Evolutionary conservation across 2,113 vertebrate species (phyloP).

Genomic region (Chiloscyllium plagiosum): DNA sequence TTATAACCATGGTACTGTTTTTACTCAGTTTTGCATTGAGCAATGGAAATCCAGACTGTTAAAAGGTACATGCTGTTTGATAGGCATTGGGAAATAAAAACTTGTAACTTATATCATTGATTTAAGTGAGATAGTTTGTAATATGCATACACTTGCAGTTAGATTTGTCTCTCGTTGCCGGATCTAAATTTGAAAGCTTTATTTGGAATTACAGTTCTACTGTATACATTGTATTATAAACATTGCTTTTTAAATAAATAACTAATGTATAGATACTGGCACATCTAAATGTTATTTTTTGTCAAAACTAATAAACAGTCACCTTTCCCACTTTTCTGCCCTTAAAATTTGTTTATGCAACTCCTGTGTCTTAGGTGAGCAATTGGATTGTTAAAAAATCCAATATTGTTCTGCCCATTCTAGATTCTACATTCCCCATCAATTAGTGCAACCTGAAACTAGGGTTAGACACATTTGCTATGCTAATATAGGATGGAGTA

Average conservation of each 20-base stretch:
- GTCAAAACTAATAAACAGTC: background rate
- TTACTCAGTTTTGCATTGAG: background rate
- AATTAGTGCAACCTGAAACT: background rate
- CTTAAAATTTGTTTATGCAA: background rate
- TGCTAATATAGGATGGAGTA: background rate
- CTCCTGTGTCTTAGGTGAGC: background rate
- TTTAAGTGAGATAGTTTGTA: background rate
- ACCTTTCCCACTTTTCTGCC: background rate
- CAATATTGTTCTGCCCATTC: background rate
- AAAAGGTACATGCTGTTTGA: background rate
- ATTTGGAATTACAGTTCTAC: conserved; percentile 76
- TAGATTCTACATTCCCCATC: background rate
- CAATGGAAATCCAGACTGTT: background rate
- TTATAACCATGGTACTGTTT: background rate
- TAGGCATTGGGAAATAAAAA: background rate
- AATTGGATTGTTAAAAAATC: background rate
- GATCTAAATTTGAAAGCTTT: conserved; percentile 69
- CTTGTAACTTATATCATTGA: background rate
- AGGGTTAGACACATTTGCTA: background rate
- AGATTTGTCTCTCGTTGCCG: conserved; percentile 42
- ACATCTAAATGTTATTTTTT: background rate
- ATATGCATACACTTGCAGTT: background rate
- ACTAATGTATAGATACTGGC: background rate
- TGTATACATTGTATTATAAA: conserved; percentile 52
- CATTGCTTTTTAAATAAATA: background rate